Base-by-base conservation (phyloP, 2,888 invertebrate genomes). In the Apamea crenata region DNA sequence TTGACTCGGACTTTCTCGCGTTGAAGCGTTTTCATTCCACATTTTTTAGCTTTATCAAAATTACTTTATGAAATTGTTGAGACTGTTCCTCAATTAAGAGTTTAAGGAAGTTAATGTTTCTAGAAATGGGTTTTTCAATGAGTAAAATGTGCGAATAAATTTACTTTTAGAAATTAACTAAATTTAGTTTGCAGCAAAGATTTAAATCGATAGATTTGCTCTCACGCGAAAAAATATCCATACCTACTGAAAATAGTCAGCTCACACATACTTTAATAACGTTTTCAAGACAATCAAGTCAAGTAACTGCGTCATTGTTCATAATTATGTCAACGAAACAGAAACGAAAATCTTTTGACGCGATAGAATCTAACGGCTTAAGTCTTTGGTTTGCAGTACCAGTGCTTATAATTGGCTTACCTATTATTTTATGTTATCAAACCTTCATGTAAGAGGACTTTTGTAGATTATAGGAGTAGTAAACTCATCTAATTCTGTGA, bases 51-150 rank as follows among this genome's bases (percentile, higher is more conserved):
- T 76, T 80, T 73, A 85, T 72, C 76, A 72, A 76, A 87, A 88
- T 83, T 83, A 74, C 69, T 86, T 87, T 78, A 74, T 63, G 72
- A 77, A 88, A 84, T 82, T 83, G 67, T 76, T 74, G 72, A 56
- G 59, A 71, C 66, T 72, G 68, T 50, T 78, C 47, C n/a, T 10
- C 71, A 32, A 32, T 74, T 70, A 71, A 61, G 36, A 74, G n/a
- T 72, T 80, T 50, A 66, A 29, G 65, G 0, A 83, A 74, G 61
- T n/a, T 47, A 65, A 61, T 72, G 25, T 47, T 72, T 66, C 1
- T 8, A 63, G 25, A 36, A 74, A 65, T 53, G 14, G n/a, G 8
- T 32, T 56, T 73, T 47, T 44, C 18, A 63, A 65, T 66, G 1
- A 70, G 14, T 77, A 10, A 47, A 84, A 47, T 66, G 40, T 36